A percentile compares a stretch with the other conserved stretches of the same genome.
Conservation (phyloP, 2,113 vertebrate species). For the Megaleporinus macrocephalus region DNA sequence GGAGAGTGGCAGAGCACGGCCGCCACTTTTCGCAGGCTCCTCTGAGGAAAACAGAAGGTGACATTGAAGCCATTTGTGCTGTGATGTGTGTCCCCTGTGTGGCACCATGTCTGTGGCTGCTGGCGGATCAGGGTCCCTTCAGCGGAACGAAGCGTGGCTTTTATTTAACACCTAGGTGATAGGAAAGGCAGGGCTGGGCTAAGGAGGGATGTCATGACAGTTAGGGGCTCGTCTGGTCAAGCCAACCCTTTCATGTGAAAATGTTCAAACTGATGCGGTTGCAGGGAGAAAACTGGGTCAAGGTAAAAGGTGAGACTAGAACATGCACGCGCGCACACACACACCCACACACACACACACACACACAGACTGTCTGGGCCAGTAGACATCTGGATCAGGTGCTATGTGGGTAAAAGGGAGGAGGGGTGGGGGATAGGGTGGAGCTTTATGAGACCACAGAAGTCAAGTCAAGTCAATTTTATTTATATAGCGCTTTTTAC, state of each 20-base stretch:
- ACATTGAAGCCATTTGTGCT: slow-evolving; percentile 34
- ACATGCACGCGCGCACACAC: not conserved
- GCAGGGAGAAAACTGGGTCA: slow-evolving; percentile 32
- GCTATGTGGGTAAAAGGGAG: slow-evolving; percentile 16
- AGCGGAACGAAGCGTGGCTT: not conserved
- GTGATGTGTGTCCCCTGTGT: too few relatives aligned
- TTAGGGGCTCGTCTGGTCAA: not conserved
- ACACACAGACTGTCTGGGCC: slow-evolving; percentile 36
- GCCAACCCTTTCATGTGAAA: not conserved
- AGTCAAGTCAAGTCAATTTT: too few relatives aligned
- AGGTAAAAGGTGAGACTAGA: slow-evolving; percentile 33
- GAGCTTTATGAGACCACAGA: slow-evolving; percentile 12
- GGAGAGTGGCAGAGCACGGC: slow-evolving; percentile 4
- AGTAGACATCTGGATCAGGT: slow-evolving; percentile 49
- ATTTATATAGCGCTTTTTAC: too few relatives aligned
- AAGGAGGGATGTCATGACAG: not conserved
- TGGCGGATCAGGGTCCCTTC: not conserved
- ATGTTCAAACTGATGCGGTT: not conserved
- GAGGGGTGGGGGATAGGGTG: not conserved
- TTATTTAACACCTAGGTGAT: slow-evolving; percentile 6
- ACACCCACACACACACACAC: slow-evolving; percentile 22
- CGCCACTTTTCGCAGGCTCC: not conserved
- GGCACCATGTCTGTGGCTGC: not conserved
- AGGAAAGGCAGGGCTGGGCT: not conserved
- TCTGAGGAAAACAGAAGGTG: slow-evolving; percentile 35